phyloP scores from a whole-genome alignment of 2,888 invertebrate species.

The Pseudoips prasinana region DNA sequence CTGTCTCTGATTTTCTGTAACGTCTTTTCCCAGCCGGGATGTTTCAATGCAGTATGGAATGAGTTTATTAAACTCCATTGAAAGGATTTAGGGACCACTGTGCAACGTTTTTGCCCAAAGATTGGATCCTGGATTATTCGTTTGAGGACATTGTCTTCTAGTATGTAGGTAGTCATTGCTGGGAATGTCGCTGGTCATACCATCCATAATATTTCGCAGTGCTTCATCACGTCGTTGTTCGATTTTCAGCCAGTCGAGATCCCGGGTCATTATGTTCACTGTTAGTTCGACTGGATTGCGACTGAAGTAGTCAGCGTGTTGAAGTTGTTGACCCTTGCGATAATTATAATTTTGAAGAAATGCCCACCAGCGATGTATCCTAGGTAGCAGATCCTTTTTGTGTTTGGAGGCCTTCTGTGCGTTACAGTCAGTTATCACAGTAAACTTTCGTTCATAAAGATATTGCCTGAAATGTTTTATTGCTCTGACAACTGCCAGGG shows the following conservation, averaged over 20 bases:
- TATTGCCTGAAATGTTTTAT: constrained; percentile 35
- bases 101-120: not conserved
- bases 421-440: constrained; percentile 28
- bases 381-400: not conserved
- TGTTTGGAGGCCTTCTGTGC: constrained; percentile 29
- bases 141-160: constrained; percentile 2
- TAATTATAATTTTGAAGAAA: constrained; percentile 32
- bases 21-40: constrained; percentile 30
- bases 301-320: constrained; percentile 32
- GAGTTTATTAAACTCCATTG: constrained; percentile 30
- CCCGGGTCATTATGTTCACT: constrained; percentile 18
- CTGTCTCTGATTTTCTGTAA: constrained; percentile 3
- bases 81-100: constrained; percentile 23
- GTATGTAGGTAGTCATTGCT: not conserved
- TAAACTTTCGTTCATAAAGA: constrained; percentile 17
- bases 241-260: constrained; percentile 12
- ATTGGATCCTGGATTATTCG: not conserved
- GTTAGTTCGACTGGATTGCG: constrained; percentile 18
- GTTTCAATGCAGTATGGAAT: constrained; percentile 20
- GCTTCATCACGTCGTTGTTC: constrained; percentile 6
- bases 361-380: constrained; percentile 37
- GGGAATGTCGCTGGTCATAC: not conserved
- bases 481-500: constrained; percentile 16
- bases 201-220: constrained; percentile 2
- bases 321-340: constrained; percentile 16